These are phyloP conservation scores for Myotis findleyi DNA, from an alignment of 2,797 vertebrate genomes.

Conservation along the genomic window DNA sequence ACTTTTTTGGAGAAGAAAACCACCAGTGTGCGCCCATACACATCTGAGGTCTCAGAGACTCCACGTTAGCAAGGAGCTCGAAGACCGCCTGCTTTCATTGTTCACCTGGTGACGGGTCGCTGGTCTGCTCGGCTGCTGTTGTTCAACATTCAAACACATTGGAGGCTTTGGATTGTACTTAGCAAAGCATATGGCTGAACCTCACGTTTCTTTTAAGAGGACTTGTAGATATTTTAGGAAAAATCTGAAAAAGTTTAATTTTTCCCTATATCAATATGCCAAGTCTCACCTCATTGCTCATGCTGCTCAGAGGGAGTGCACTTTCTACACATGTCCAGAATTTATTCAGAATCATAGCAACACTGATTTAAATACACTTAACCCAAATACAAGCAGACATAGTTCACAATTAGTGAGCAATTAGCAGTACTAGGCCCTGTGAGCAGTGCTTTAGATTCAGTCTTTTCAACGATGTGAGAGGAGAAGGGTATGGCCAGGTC, in stretches of 20 bases:
- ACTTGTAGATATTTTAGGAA: neutral
- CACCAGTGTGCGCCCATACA: neutral
- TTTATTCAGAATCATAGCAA: neutral
- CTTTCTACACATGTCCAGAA: neutral
- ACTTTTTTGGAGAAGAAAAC: neutral
- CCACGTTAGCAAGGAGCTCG: neutral
- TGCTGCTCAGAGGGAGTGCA: neutral
- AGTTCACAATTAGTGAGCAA: neutral
- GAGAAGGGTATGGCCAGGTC: neutral
- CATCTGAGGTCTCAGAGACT: neutral
- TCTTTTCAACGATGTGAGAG: neutral
- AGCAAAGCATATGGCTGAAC: neutral
- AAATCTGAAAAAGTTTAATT: neutral
- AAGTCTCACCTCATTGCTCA: neutral
- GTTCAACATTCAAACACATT: neutral
- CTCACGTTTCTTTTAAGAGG: neutral
- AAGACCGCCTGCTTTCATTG: neutral
- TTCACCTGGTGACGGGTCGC: neutral
- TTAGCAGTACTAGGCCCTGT: neutral
- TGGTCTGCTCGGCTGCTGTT: neutral
- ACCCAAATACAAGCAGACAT: neutral
- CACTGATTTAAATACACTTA: slow-evolving; percentile 1
- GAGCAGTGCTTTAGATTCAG: neutral
- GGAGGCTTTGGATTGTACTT: neutral
- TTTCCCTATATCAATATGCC: neutral